Base-by-base conservation (phyloP, 2,888 invertebrate genomes). In the Agrochola macilenta region DNA sequence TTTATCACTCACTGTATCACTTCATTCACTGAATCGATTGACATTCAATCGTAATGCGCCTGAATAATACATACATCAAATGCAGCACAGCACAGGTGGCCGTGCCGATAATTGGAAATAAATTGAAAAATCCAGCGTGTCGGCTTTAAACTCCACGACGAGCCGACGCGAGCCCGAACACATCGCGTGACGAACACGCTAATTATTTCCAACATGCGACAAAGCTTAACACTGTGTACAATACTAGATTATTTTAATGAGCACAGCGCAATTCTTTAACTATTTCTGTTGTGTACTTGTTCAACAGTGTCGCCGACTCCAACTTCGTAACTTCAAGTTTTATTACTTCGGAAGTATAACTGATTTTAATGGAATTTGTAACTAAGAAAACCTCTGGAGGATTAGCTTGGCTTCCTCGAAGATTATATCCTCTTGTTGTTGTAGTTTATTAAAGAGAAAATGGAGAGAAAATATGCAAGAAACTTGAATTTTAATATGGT, bases 311-410 rank as follows among this genome's bases (percentile, higher is more conserved):
- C 69, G 54, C 43, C 7, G 63, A 26, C 74, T 61, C 58, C 30
- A 66, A 81, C 74, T 78, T 68, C 23, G 57, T 30, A 87, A 81
- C 77, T 80, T 72, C 43, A 76, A 85, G 78, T 77, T 82, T 82
- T 80, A 85, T 83, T 77, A 81, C 85, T 82, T 77, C 46, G 39
- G 43, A 81, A 82, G 79, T 84, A 71, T 82, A 87, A 87, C 78
- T 86, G 86, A 84, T 81, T 85, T 82, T 76, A 87, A 87, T 79
- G 43, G 82, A 80, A 87, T 83, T 83, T 72, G 69, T 82, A 82
- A 79, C 57, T 76, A 84, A 77, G 81, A 75, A 77, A 83, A 79
- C 76, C 80, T 79, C 66, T 54, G 9, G 78, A 58, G 74, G 72
- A 68, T 85, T 58, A 87, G 49, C 75, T n/a, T 17, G 71, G 63